phyloP scores from a whole-genome alignment of 2,797 vertebrate species.

The Neosilurus mollespiculum region DNA sequence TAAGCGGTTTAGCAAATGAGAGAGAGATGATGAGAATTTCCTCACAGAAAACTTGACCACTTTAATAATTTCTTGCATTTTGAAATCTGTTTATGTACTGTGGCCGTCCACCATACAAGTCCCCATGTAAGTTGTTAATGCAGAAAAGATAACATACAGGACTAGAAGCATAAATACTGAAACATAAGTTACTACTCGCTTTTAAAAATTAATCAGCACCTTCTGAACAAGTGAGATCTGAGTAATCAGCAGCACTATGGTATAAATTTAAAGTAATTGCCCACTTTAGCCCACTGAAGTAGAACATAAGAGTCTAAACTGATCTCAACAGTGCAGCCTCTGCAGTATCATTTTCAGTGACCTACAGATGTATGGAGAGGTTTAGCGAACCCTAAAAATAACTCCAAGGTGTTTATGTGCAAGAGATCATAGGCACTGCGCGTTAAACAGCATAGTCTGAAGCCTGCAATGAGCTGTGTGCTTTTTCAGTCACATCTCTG shows the following conservation, averaged over 20 bases:
- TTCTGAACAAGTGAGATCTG: neutral
- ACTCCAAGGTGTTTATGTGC: slow-evolving; percentile 14
- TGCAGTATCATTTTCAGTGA: slow-evolving; percentile 6
- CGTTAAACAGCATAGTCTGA: neutral
- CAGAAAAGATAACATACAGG: neutral
- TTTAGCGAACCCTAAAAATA: slow-evolving; percentile 36
- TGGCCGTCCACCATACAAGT: neutral
- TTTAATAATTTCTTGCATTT: neutral
- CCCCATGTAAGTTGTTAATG: neutral
- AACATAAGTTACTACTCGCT: neutral
- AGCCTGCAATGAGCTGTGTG: slow-evolving; percentile 34
- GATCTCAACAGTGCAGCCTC: too few species aligned
- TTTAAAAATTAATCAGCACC: neutral
- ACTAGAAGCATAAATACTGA: neutral
- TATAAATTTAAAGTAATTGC: neutral
- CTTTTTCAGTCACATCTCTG: slow-evolving; percentile 44
- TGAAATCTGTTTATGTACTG: neutral
- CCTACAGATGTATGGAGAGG: neutral
- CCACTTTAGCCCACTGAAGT: slow-evolving; percentile 8
- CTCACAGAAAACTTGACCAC: neutral
- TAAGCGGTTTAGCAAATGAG: too few species aligned
- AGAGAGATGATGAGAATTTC: too few species aligned
- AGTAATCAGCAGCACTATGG: neutral
- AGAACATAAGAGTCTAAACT: neutral
- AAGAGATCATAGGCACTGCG: slow-evolving; percentile 9